These are phyloP conservation scores for Portevinia maculata DNA, from an alignment of 2,888 invertebrate genomes.

Conservation along the genomic window DNA sequence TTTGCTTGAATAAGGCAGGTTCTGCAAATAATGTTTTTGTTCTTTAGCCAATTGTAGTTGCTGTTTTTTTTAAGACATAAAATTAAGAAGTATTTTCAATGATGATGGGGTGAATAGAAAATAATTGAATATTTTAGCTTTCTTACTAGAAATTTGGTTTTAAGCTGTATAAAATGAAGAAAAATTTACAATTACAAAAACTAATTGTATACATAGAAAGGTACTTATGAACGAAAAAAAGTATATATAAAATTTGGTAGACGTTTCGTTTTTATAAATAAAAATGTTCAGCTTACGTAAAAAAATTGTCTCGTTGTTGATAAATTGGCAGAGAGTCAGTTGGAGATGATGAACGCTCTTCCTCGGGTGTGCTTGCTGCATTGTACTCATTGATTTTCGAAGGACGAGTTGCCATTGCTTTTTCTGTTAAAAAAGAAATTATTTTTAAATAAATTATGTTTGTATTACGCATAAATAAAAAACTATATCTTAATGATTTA, in stretches of 20 bases:
- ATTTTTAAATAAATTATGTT: not conserved
- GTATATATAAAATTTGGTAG: constrained; percentile 32
- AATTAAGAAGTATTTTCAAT: constrained; percentile 17
- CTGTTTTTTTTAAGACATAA: constrained; percentile 2
- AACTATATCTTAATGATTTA: not conserved
- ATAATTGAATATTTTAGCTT: constrained; percentile 7
- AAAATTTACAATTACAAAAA: constrained; percentile 38
- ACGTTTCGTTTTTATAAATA: constrained; percentile 11
- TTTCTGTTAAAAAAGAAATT: constrained; percentile 84
- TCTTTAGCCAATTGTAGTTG: constrained; percentile 18
- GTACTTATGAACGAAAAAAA: constrained; percentile 36
- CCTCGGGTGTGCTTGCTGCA: constrained; percentile 82
- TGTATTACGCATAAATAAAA: not conserved
- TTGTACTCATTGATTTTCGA: constrained; percentile 84
- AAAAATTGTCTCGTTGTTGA: constrained; percentile 94
- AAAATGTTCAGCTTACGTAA: constrained; percentile 83
- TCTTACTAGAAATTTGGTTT: constrained; percentile 52
- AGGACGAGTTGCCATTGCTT: constrained; percentile 90
- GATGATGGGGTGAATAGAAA: constrained; percentile 19
- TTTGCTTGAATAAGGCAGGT: constrained; percentile 59
- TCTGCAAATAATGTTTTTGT: constrained; percentile 34
- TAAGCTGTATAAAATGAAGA: constrained; percentile 57
- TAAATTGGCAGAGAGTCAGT: constrained; percentile 91
- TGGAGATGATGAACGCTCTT: constrained; percentile 86
- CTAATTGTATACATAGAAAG: constrained; percentile 24